These are phyloP conservation scores for Danio tinwini DNA, from an alignment of 2,797 vertebrate genomes.

Conservation along the genomic window DNA sequence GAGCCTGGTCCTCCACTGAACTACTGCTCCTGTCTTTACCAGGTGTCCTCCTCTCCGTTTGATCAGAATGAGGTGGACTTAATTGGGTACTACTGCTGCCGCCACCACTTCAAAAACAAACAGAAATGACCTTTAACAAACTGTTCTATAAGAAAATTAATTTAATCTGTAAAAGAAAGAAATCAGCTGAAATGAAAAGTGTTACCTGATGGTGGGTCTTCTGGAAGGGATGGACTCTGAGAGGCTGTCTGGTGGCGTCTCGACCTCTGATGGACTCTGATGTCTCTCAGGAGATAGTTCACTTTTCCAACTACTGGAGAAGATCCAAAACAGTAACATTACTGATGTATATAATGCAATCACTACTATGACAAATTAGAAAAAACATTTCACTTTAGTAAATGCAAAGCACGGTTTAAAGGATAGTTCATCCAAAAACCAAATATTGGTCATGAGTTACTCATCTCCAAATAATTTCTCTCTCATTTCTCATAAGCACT, in stretches of 20 bases:
- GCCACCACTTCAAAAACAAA: constrained; percentile 60
- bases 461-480: not conserved
- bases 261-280: constrained; percentile 66
- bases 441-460: not conserved
- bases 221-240: constrained; percentile 84
- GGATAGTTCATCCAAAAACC: not conserved
- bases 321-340: constrained; percentile 28
- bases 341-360: not conserved
- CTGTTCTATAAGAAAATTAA: not conserved
- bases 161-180: not conserved
- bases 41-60: constrained; percentile 71
- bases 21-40: constrained; percentile 73
- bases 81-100: constrained; percentile 78
- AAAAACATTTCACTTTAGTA: constrained; percentile 13
- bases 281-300: constrained; percentile 68
- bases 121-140: not conserved
- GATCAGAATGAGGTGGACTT: constrained; percentile 73
- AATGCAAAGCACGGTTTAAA: not conserved
- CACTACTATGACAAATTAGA: constrained; percentile 10
- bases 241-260: constrained; percentile 77
- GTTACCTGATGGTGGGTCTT: constrained; percentile 83
- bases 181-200: not conserved
- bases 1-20: constrained; percentile 86
- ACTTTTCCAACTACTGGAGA: constrained; percentile 73
- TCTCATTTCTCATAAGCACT: not conserved